A percentile compares a stretch with the other conserved stretches of the same genome.
Evolutionary conservation across 2,797 vertebrate genomes (phyloP).

Genomic region (Tragelaphus oryx): DNA sequence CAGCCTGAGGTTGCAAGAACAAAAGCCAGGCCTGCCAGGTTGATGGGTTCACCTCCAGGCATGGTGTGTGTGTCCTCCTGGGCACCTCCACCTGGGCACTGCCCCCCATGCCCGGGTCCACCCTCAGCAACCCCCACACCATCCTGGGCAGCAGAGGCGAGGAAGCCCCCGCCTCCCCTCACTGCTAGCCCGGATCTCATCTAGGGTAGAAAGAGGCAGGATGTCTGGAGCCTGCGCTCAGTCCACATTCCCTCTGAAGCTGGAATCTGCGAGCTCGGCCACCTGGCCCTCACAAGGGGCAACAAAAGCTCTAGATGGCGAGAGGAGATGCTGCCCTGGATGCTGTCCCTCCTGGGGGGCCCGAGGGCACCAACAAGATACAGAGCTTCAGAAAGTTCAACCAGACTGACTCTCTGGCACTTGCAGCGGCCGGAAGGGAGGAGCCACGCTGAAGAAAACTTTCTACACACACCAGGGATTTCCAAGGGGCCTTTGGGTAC

Average conservation of each 20-base stretch:
- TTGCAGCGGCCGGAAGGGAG: accelerated
- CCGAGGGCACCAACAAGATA: background rate
- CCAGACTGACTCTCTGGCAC: background rate
- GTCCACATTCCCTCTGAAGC: background rate
- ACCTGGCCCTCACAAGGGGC: background rate
- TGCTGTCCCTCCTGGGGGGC: background rate
- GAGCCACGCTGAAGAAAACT: accelerated
- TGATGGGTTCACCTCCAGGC: background rate
- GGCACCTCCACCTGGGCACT: background rate
- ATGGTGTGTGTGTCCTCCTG: background rate
- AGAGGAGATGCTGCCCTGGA: accelerated
- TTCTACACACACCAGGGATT: too few species aligned
- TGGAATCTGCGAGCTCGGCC: accelerated
- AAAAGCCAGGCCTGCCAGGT: background rate
- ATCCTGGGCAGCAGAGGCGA: background rate
- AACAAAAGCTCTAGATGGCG: too few species aligned
- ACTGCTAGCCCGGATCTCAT: accelerated
- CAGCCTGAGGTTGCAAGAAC: background rate
- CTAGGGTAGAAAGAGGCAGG: background rate
- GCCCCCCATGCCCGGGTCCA: accelerated
- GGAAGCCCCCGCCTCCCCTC: background rate
- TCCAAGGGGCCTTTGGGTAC: background rate
- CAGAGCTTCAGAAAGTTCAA: background rate
- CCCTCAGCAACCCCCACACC: background rate
- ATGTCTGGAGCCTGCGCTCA: accelerated